These are phyloP conservation scores for Dreissena rostriformis DNA, from an alignment of 1,140 invertebrate species.

Conservation along the genomic window DNA sequence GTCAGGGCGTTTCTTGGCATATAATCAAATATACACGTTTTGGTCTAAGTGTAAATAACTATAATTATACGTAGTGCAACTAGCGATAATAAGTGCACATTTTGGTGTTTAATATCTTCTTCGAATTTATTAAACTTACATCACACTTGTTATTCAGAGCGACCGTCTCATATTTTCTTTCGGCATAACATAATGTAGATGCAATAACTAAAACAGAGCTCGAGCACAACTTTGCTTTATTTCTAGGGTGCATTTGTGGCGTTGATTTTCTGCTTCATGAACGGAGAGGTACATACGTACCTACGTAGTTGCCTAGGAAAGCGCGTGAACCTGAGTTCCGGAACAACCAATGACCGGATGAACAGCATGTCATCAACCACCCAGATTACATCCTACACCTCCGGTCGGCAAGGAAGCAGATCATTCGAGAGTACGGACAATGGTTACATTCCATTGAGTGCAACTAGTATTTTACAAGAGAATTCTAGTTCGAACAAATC, in stretches of 20 bases:
- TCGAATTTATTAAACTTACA: neutral
- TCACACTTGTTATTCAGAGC: neutral
- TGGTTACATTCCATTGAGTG: conserved; percentile 33
- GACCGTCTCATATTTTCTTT: neutral
- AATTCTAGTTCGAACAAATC: neutral
- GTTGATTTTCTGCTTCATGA: conserved; percentile 46
- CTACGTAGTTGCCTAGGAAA: conserved; percentile 11
- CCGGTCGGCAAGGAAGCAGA: neutral
- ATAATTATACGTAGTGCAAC: too few relatives aligned
- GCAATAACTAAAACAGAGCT: neutral
- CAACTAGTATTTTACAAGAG: conserved; percentile 20
- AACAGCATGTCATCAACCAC: conserved; percentile 44
- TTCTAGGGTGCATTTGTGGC: conserved; percentile 41
- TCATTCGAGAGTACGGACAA: conserved; percentile 31
- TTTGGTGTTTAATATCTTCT: neutral
- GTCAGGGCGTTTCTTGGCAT: too few relatives aligned
- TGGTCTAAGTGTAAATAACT: neutral
- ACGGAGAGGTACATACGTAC: conserved; percentile 41
- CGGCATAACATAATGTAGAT: too few relatives aligned
- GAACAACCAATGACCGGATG: neutral
- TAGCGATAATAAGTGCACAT: too few relatives aligned
- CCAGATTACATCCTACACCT: conserved; percentile 26
- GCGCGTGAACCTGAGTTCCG: conserved; percentile 3
- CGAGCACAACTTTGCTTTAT: neutral
- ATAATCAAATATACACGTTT: too few relatives aligned